These are phyloP conservation scores for Trialeurodes vaporariorum DNA, from an alignment of 1,140 invertebrate genomes.

Conservation along the genomic window DNA sequence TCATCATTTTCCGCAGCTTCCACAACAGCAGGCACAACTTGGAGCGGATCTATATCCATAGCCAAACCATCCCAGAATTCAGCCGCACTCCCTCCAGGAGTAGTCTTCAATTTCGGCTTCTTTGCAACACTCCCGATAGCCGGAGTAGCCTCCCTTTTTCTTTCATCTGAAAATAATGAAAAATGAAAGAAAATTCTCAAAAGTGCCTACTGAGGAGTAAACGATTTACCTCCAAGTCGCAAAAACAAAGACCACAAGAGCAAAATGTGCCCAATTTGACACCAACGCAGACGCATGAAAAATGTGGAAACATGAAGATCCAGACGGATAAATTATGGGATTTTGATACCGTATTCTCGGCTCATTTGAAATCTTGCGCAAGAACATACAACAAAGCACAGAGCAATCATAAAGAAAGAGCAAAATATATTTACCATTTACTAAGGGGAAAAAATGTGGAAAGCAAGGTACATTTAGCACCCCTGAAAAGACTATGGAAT, in stretches of 20 bases:
- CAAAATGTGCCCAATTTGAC: too few species aligned
- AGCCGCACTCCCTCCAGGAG: slow-evolving; percentile 22
- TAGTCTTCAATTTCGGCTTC: slow-evolving; percentile 34
- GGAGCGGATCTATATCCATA: slow-evolving; percentile 45
- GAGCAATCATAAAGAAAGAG: too few species aligned
- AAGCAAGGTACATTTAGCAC: too few species aligned
- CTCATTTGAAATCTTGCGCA: too few species aligned
- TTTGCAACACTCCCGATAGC: slow-evolving; percentile 34
- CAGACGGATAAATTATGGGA: too few species aligned
- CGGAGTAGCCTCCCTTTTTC: slow-evolving; percentile 41
- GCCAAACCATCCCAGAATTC: slow-evolving; percentile 45
- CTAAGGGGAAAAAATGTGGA: too few species aligned
- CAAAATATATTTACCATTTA: too few species aligned
- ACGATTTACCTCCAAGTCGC: slow-evolving; percentile 7
- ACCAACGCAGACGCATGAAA: too few species aligned
- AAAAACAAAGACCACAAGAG: slow-evolving; percentile 8
- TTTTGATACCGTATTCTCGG: too few species aligned
- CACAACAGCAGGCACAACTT: slow-evolving; percentile 44
- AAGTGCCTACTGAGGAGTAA: not conserved
- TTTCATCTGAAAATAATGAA: slow-evolving; percentile 34
- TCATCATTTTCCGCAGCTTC: slow-evolving; percentile 46
- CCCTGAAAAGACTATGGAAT: too few species aligned
- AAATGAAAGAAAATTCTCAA: slow-evolving; percentile 20
- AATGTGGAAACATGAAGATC: too few species aligned
- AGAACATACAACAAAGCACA: too few species aligned